phyloP scores from a whole-genome alignment of 2,888 invertebrate genomes.

The Deilephila elpenor region DNA sequence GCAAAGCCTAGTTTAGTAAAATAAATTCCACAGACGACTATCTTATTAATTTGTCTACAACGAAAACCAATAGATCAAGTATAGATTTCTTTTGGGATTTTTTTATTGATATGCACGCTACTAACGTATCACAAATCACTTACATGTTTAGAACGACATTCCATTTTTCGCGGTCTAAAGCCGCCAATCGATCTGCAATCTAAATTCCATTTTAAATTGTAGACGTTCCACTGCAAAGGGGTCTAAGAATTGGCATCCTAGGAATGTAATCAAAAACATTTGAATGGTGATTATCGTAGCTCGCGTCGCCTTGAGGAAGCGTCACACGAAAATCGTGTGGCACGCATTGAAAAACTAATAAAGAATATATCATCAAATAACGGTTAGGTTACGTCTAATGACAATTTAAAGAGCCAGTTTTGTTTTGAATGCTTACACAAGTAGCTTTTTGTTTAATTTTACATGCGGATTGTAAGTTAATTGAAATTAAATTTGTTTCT shows the following conservation, averaged over 20 bases:
- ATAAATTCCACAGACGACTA: no score
- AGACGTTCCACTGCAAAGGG: slow-evolving; percentile 48
- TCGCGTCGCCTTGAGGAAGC: slow-evolving; percentile 42
- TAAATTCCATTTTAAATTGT: slow-evolving; percentile 54
- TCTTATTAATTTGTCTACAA: neutral
- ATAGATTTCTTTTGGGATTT: no score
- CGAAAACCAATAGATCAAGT: neutral
- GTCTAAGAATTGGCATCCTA: slow-evolving; percentile 47
- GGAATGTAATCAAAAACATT: slow-evolving; percentile 60
- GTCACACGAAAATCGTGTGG: slow-evolving; percentile 51
- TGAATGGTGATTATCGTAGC: slow-evolving; percentile 38
- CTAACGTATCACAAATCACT: no score
- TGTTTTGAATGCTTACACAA: neutral
- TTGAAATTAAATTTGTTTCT: no score
- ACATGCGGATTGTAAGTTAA: no score
- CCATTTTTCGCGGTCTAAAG: slow-evolving; percentile 11
- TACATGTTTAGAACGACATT: neutral
- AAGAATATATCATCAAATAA: slow-evolving; percentile 3
- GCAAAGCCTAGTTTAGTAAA: no score
- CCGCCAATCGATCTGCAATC: slow-evolving; percentile 41
- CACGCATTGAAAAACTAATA: slow-evolving; percentile 40
- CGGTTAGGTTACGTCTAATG: neutral
- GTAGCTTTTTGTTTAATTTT: no score
- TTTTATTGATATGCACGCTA: no score
- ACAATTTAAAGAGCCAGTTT: neutral